Evolutionary conservation across 2,888 invertebrate species (phyloP).

Genomic region (Tanypteryx hageni): DNA sequence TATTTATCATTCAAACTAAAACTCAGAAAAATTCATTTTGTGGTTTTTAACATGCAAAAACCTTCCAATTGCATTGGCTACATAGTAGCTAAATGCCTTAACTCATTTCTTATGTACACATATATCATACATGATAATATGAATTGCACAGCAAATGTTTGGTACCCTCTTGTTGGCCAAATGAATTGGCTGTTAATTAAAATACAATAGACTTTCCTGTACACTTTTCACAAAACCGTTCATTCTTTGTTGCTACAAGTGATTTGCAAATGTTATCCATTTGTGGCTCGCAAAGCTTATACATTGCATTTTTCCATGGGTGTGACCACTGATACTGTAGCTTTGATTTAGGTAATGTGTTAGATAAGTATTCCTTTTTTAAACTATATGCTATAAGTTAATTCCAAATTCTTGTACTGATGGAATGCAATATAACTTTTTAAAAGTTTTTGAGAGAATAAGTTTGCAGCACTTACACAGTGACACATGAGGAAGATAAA

Average conservation of each 20-base stretch:
- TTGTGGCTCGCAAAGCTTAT: not conserved
- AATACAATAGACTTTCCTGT: slow-evolving; percentile 3
- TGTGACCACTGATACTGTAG: too few species aligned
- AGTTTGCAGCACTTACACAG: not conserved
- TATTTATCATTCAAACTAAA: not conserved
- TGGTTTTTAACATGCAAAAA: slow-evolving; percentile 4
- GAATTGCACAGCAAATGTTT: slow-evolving; percentile 55
- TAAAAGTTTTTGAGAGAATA: not conserved
- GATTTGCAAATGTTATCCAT: not conserved
- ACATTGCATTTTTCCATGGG: not conserved
- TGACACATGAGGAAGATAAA: too few species aligned
- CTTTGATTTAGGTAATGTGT: too few species aligned
- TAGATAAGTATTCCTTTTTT: too few species aligned
- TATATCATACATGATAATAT: slow-evolving; percentile 26
- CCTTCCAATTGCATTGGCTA: slow-evolving; percentile 22
- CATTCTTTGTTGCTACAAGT: not conserved
- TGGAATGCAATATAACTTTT: not conserved
- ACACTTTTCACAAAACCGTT: not conserved
- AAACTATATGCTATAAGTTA: not conserved
- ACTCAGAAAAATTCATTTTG: not conserved
- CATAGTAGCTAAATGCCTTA: slow-evolving; percentile 49
- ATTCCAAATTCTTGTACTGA: not conserved
- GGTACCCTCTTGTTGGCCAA: slow-evolving; percentile 35
- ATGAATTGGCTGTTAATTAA: slow-evolving; percentile 26
- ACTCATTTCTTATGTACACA: slow-evolving; percentile 27